Conservation (phyloP, 2,113 vertebrate genomes). For the Nyctereutes procyonoides region DNA sequence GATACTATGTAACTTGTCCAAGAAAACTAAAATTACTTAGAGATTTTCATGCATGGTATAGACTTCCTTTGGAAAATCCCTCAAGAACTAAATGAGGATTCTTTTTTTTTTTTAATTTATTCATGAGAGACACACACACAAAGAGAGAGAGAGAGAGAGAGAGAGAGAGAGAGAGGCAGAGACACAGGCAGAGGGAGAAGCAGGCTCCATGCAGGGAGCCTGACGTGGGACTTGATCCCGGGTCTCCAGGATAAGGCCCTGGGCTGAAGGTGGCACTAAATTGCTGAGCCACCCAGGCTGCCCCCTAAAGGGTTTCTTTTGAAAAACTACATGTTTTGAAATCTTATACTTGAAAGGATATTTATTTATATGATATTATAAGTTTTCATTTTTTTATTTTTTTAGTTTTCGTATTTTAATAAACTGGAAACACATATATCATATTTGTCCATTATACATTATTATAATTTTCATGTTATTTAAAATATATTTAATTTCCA, state of each 20-base stretch:
- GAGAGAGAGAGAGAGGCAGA: too few species aligned
- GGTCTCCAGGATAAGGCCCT: too few species aligned
- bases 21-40: not conserved
- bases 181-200: too few species aligned
- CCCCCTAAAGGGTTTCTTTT: not conserved
- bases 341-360: not conserved
- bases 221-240: too few species aligned
- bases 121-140: too few species aligned
- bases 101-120: not conserved
- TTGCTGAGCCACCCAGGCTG: too few species aligned
- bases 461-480: not conserved
- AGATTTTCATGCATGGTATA: not conserved
- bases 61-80: not conserved
- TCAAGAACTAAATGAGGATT: not conserved
- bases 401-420: not conserved
- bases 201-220: too few species aligned
- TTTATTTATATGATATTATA: not conserved
- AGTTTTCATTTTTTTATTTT: not conserved
- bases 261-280: too few species aligned
- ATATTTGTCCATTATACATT: not conserved
- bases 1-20: not conserved
- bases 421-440: not conserved
- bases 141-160: too few species aligned
- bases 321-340: not conserved
- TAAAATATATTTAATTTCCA: not conserved